Base-by-base conservation (phyloP, 2,797 vertebrate genomes). In the Euphonia xanthogaster region DNA sequence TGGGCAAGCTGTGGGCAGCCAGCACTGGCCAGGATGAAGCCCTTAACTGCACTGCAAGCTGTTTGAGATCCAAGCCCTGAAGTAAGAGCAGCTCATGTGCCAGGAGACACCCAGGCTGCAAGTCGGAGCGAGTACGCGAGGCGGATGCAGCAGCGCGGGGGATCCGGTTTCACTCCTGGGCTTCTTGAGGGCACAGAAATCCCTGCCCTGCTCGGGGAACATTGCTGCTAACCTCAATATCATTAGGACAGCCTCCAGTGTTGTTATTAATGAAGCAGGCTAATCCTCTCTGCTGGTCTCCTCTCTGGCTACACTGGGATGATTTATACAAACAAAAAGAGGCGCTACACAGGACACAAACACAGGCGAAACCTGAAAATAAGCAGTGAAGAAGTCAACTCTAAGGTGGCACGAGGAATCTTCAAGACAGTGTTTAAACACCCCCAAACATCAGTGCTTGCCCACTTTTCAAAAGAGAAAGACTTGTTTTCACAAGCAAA, bases 101-200 rank as follows among this genome's bases (percentile, higher is more conserved):
- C 87, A 74, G 67, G 33, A 75, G 91, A 74, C 72, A 70, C 39
- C 58, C 66, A n/a, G 44, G 6, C 0, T 2, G 42, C 95, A 81
- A 84, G 92, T 16, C 33, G 10, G 48, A 88, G 74, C 60, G 1
- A 75, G 86, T 45, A 27, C 23, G 5, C 10, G 8, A 17, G 60
- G 75, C 1, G 45, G 65, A 77, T 39, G 60, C 44, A 3, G 3
- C 9, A 10, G 18, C 6, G 1, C 40, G n/a, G 67, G 19, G 42
- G 17, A n/a, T 45, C 8, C 3, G 8, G 53, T 42, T 85, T 80
- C 87, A 71, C 70, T 62, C 21, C 45, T 2, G 30, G 86, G 55
- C 57, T 86, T 93, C 95, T 91, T 0, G 20, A 93, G 93, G 94
- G 92, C 62, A 93, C 60, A 90, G 77, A 95, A 88, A 92, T n/a